Evolutionary conservation across 2,888 invertebrate genomes (phyloP), one percentile per base, ranked within the genome.

Genomic region (Drosophila incognita): DNA sequence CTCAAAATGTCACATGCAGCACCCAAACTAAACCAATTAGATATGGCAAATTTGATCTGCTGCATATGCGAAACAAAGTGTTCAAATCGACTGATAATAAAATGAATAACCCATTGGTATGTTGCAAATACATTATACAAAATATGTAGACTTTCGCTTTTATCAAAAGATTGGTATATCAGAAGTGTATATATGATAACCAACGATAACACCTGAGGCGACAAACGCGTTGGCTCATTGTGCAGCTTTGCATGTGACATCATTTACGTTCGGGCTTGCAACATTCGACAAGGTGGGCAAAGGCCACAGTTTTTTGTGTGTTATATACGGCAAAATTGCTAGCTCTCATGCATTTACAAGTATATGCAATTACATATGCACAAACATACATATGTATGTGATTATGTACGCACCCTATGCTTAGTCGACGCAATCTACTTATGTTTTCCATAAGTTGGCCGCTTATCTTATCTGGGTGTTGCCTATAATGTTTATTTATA

Each of bases 391-490:
- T 46, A 24, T 36, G 42, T 56, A 24, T 33, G 42, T 56, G 21
- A 8, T 13, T 48, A 8, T 24, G 13, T 36, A 35, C 24, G 35
- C 59, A 38, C 11, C 27, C 4, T 6, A 24, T 31, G 18, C 59
- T 15, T 15, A n/a, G 2, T 51, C 29, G 11, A 29, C 36, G 15
- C 36, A 15, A 42, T 40, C 33, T 38, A 40, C 27, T 33, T 53
- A 27, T 42, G 36, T 35, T 40, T 27, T 42, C 29, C 64, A n/a
- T 64, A 59, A n/a, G 27, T 33, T 46, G 53, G n/a, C 33, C 29
- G 29, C 5, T 46, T 69, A 79, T 79, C 77, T 78, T 67, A 78
- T 78, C 77, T 24, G 24, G 10, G 8, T 24, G 51, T 42, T 58
- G 51, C 56, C 48, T 62, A 48, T 57, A 65, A 56, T 63, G 31